Conservation (phyloP, 2,888 invertebrate species). For the Automeris io region DNA sequence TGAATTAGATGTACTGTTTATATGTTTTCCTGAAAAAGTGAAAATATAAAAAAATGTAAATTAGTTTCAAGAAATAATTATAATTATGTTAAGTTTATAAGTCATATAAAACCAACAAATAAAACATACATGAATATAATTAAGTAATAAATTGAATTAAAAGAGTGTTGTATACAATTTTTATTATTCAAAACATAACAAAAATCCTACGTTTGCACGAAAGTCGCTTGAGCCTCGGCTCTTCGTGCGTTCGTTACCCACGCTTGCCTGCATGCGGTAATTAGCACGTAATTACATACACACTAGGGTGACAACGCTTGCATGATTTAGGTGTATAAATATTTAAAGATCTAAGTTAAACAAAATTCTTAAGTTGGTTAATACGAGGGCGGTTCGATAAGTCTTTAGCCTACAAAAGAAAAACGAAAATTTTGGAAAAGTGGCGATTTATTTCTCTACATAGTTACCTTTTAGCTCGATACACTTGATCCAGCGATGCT, state of each 20-base stretch:
- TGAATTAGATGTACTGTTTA: not conserved
- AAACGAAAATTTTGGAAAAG: too few relatives aligned
- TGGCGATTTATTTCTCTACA: too few relatives aligned
- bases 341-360: too few relatives aligned
- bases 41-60: not conserved
- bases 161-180: not conserved
- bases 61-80: not conserved
- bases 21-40: not conserved
- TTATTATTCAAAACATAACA: constrained; percentile 8
- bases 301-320: constrained; percentile 19
- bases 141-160: not conserved
- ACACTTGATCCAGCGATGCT: too few relatives aligned
- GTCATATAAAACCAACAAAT: not conserved
- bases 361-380: too few relatives aligned
- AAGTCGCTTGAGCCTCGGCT: constrained; percentile 11
- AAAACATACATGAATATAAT: not conserved
- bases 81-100: not conserved
- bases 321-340: not conserved
- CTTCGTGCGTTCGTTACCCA: constrained; percentile 28
- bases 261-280: constrained; percentile 48
- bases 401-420: too few relatives aligned
- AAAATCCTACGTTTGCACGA: constrained; percentile 11
- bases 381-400: too few relatives aligned
- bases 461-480: too few relatives aligned
- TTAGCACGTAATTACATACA: constrained; percentile 56